Base-by-base conservation (phyloP, 1,140 invertebrate genomes). In the Caenorhabditis brenneri region DNA sequence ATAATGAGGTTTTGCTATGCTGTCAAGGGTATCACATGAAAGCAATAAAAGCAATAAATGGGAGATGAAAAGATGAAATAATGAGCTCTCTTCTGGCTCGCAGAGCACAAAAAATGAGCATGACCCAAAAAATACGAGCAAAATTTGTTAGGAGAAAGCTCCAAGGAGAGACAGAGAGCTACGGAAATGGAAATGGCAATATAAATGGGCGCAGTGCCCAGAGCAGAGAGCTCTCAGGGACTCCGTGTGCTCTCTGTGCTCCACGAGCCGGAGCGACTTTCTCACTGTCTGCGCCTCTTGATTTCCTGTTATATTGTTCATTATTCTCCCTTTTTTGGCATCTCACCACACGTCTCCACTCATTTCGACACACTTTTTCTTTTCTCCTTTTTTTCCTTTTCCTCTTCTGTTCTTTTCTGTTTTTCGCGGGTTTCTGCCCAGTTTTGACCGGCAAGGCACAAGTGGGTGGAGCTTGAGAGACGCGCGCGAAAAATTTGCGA, bases 121-220 rank as follows among this genome's bases (percentile, higher is more conserved):
- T n/a, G 24, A 24, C 36, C 65, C 65, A 74, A 74, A 74, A 74
- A 74, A 74, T 24, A 7, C 36, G 33, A 74, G 36, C 36, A 74
- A 74, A 74, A 74, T 42, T 74, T 39, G 65, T 74, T 74, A 74
- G 65, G 2, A 51, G 65, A 19, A 24, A 24, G 22, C 36, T 42
- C 36, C 65, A 74, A 74, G 24, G 36, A 74, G 65, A 74, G 65
- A 42, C 65, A 22, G 65, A 74, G 65, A 74, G 65, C 65, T 46
- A 74, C 65, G 65, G 65, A 74, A 74, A 74, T 74, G 65, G 65
- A 74, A 74, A 42, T 74, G 65, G 36, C 65, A 74, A 74, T 74
- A 74, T 74, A 74, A 74, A 74, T 74, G 65, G 65, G 36, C 19
- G 36, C 65, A 42, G 65, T 42, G 65, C 65, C 65, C 36, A 42